Evolutionary conservation across 1,140 invertebrate species (phyloP).

Genomic region (Drosophila busckii): DNA sequence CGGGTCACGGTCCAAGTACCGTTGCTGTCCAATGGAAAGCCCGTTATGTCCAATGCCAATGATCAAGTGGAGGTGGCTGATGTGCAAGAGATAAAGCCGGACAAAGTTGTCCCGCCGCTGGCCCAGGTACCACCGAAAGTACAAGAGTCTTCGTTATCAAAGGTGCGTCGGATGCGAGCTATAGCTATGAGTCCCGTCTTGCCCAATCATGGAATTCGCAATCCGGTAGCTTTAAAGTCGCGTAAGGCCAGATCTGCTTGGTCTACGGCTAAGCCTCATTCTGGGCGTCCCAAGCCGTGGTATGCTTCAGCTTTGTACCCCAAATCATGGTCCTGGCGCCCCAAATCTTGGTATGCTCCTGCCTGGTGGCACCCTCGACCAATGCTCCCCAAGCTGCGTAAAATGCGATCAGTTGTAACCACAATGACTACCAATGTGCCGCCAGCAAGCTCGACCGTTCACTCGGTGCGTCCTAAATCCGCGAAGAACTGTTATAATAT

Average conservation of each 20-base stretch:
- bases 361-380: too few species aligned
- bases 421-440: too few species aligned
- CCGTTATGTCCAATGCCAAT: constrained; percentile 35
- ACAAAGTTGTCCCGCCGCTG: constrained; percentile 39
- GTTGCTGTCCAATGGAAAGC: constrained; percentile 60
- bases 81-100: constrained; percentile 48
- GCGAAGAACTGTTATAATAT: constrained; percentile 47
- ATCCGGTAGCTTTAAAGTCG: too few species aligned
- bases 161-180: too few species aligned
- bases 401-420: too few species aligned
- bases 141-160: constrained; percentile 23
- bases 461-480: constrained; percentile 1
- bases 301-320: constrained; percentile 23
- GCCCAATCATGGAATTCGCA: constrained; percentile 5
- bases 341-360: constrained; percentile 29
- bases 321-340: constrained; percentile 20
- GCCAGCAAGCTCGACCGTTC: constrained; percentile 16
- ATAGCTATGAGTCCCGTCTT: constrained; percentile 18
- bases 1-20: constrained; percentile 59
- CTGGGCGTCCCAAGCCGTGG: constrained; percentile 31
- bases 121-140: constrained; percentile 28
- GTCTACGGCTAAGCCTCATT: too few species aligned
- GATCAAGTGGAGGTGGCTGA: constrained; percentile 40
- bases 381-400: too few species aligned
- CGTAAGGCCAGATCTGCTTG: too few species aligned